Evolutionary conservation across 2,797 vertebrate species (phyloP), one percentile per base, ranked within the genome.

Genomic region (Mormyrus proboscirostris): DNA sequence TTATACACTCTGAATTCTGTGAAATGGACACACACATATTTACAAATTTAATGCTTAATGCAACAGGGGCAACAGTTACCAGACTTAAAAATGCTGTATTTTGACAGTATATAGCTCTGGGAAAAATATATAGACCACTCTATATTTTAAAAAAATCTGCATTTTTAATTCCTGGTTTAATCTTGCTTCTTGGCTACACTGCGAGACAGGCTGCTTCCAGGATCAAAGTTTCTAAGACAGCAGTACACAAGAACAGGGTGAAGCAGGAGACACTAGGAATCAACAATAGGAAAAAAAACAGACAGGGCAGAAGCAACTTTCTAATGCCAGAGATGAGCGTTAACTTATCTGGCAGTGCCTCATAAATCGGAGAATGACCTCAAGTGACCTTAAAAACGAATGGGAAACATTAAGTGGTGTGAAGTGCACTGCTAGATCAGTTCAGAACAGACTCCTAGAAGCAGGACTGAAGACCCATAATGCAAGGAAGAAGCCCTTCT

Each of bases 21-120:
- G 29, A 84, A 79, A 84, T 82, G 16, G 69, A 85, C 62, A 88
- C 69, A 25, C 87, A 57, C 41, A 14, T 90, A 92, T 91, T 92
- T 91, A 90, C 83, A 90, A 51, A 62, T 89, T 87, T 90, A 69
- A 88, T 90, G 88, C 57, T 55, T 86, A 38, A 10, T 57, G 55
- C 55, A 8, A 88, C 51, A 50, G 19, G 25, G 44, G n/a, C n/a
- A 25, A 82, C 49, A 62, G 47, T 85, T 59, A 57, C 41, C 41
- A 41, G 59, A 69, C 50, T 55, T 49, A 86, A 29, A 38, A 22
- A 41, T 86, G 47, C 44, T n/a, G 38, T 47, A 79, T 33, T 86
- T 38, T 91, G 89, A 90, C 91, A 88, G 85, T 44, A 50, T 91
- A 25, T 29, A 65, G 59, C 22, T 65, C 22, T 29, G 59, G 59